Percentiles rank a stretch among this genome's conserved stretches.
phyloP scores from a whole-genome alignment of 2,113 vertebrate genomes.

The Muscicapa adusta region DNA sequence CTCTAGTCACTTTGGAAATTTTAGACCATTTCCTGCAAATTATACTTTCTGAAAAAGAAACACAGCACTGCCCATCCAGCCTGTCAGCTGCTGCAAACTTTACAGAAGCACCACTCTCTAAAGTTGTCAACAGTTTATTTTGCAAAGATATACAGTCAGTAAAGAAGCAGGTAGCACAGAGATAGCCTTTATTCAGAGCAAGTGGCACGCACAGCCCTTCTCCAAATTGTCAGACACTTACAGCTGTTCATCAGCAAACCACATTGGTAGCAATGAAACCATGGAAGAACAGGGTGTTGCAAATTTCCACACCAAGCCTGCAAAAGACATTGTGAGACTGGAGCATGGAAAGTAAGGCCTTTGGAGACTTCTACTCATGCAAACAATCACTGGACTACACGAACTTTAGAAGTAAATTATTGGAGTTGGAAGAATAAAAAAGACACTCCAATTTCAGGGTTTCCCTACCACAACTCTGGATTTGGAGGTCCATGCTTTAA shows the following conservation, averaged over 20 bases:
- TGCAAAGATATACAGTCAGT: not conserved
- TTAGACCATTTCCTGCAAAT: not conserved
- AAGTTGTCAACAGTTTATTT: slow-evolving; percentile 47
- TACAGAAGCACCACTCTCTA: slow-evolving; percentile 50
- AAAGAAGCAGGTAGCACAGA: not conserved
- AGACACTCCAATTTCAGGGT: slow-evolving; percentile 12
- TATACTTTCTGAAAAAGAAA: not conserved
- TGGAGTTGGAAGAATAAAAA: slow-evolving; percentile 53
- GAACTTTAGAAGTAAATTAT: slow-evolving; percentile 43
- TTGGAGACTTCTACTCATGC: slow-evolving; percentile 45
- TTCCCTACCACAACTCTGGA: slow-evolving; percentile 25
- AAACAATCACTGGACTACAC: slow-evolving; percentile 3
- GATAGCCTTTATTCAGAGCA: not conserved
- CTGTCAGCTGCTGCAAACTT: not conserved
- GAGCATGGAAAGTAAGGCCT: slow-evolving; percentile 19
- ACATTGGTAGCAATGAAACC: not conserved
- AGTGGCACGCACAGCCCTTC: not conserved
- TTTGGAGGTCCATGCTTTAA: slow-evolving; percentile 35
- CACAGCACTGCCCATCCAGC: not conserved
- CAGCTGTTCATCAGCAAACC: not conserved
- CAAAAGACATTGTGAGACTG: slow-evolving; percentile 39
- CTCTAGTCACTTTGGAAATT: not conserved
- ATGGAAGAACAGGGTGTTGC: slow-evolving; percentile 12
- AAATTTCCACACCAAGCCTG: slow-evolving; percentile 40
- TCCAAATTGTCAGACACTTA: slow-evolving; percentile 5